Base-by-base conservation (phyloP, 2,113 vertebrate species). In the Zapornia atra region DNA sequence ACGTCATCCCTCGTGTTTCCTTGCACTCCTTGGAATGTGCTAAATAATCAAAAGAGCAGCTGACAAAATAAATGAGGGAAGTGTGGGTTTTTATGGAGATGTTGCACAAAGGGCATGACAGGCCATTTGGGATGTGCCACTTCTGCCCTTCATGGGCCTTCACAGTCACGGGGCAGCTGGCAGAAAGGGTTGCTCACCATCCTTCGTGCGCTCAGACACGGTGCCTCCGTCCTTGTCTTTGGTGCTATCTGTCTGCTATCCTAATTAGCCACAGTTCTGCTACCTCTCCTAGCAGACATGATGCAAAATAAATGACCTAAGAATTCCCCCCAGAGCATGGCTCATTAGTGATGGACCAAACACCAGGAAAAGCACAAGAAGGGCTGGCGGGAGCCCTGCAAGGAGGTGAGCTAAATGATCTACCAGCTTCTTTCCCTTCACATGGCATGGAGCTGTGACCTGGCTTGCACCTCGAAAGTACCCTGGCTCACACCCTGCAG, bases 261-360 rank as follows among this genome's bases (percentile, higher is more conserved):
- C 81, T 84, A 94, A 89, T 93, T 86, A 95, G 31, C 82, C 88
- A 18, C 34, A 36, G 73, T 90, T 54, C 63, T 51, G 69, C 70
- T 94, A 64, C 92, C 44, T 92, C 90, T 90, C 80, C 77, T 78
- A 8, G 31, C 94, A 96, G 94, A 72, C 60, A 2, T 69, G 81
- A 96, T 94, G 95, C 72, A 95, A 95, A 97, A 96, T 96, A 96
- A 96, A 95, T 91, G 88, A 94, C 91, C 96, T 91, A 84, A 94
- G 93, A 86, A 86, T 78, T 94, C 86, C 94, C 86, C 14, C n/a
- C 44, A 91, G 86, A 95, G 53, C 88, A 95, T 71, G 94, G 90
- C 92, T 96, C 92, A 92, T 96, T 96, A 94, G 88, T 92, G 92
- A 80, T 3, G 90, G 92, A 86, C 82, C 86, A 91, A 95, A 94